Evolutionary conservation across 2,888 invertebrate species (phyloP).

Genomic region (Keiferia lycopersicella): DNA sequence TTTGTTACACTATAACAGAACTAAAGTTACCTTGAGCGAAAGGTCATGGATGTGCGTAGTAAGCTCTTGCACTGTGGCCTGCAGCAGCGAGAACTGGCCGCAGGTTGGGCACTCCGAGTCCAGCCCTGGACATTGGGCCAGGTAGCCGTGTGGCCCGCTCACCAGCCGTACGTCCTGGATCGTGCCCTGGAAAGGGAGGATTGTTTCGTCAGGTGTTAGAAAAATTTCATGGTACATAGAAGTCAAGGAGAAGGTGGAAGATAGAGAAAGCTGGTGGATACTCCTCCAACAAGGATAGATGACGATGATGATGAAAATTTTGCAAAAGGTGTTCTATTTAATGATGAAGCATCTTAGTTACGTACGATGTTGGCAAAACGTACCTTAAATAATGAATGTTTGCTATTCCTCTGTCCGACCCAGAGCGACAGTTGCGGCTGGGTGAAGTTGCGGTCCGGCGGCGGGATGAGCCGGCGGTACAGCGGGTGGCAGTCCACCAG

Average conservation of each 20-base stretch:
- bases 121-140: constrained; percentile 92
- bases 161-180: constrained; percentile 94
- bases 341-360: background rate
- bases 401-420: constrained; percentile 93
- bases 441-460: constrained; percentile 89
- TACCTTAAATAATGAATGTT: constrained; percentile 94
- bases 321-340: too few relatives aligned
- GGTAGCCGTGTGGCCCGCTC: constrained; percentile 91
- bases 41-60: constrained; percentile 90
- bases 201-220: background rate
- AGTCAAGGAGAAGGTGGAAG: too few relatives aligned
- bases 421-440: constrained; percentile 88
- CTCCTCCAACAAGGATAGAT: too few relatives aligned
- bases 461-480: constrained; percentile 89
- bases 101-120: constrained; percentile 95
- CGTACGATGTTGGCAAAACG: constrained; percentile 30
- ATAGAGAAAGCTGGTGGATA: too few relatives aligned
- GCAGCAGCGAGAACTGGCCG: constrained; percentile 92
- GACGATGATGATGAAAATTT: too few relatives aligned
- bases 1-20: background rate
- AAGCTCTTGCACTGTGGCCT: constrained; percentile 90
- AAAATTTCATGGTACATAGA: too few relatives aligned
- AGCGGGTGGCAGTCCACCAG: constrained; percentile 93
- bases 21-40: constrained; percentile 87
- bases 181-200: constrained; percentile 85